Evolutionary conservation across 2,797 vertebrate genomes (phyloP).

Genomic region (Lophotriccus pileatus): DNA sequence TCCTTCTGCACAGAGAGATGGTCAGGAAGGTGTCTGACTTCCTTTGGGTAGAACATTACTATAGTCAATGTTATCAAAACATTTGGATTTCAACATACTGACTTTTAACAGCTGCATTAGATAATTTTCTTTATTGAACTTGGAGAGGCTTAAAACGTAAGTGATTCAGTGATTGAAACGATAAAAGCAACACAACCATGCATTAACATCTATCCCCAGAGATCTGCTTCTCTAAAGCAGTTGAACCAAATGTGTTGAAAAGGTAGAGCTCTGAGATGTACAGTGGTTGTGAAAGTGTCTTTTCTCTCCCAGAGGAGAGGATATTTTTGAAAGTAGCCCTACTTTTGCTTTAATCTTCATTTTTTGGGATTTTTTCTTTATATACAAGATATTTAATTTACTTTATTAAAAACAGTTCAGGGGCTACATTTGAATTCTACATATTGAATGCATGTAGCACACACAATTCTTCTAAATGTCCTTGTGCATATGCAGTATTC

Average conservation of each 20-base stretch:
- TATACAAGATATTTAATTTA: not conserved
- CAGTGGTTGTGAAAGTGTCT: not conserved
- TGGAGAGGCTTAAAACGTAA: slow-evolving; percentile 22
- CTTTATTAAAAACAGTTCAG: not conserved
- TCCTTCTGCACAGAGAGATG: not conserved
- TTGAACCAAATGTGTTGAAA: slow-evolving; percentile 33
- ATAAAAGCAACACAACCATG: slow-evolving; percentile 33
- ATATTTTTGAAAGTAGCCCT: slow-evolving; percentile 3
- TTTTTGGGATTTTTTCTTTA: not conserved
- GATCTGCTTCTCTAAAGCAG: slow-evolving; percentile 28
- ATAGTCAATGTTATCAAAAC: not conserved
- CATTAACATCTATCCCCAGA: slow-evolving; percentile 36
- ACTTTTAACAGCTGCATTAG: slow-evolving; percentile 8
- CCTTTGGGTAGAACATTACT: not conserved
- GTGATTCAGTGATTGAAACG: slow-evolving; percentile 30
- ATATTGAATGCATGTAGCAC: not conserved
- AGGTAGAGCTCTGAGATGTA: not conserved
- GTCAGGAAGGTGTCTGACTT: not conserved
- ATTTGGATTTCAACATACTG: slow-evolving; percentile 12
- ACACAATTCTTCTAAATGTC: not conserved
- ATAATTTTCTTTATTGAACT: slow-evolving; percentile 55
- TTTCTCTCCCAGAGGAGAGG: not conserved
- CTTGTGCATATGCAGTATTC: not conserved
- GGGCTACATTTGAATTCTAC: not conserved
- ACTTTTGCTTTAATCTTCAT: slow-evolving; percentile 3